Conservation (phyloP, 1,140 invertebrate species). For the Sitobion miscanthi region DNA sequence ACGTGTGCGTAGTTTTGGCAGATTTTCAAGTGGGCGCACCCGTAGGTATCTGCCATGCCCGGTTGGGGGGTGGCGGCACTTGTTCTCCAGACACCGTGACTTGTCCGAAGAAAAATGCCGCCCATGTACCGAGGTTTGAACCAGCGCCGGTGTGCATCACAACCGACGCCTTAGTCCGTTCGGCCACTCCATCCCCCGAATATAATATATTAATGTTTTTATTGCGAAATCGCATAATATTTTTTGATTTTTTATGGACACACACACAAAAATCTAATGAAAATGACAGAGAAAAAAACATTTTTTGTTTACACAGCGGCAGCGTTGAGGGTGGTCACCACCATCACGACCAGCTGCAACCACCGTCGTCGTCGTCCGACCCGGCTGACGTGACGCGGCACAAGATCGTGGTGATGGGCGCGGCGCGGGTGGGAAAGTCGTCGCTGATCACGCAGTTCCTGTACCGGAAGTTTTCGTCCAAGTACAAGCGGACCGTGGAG, state of each 20-base stretch:
- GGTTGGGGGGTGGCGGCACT: too few relatives aligned
- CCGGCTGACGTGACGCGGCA: slow-evolving; percentile 66
- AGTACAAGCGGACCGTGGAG: slow-evolving; percentile 90
- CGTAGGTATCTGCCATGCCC: too few relatives aligned
- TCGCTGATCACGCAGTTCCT: slow-evolving; percentile 91
- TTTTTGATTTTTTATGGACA: background rate
- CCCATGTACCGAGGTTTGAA: too few relatives aligned
- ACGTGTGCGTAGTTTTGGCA: too few relatives aligned
- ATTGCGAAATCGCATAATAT: background rate
- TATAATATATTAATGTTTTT: too few relatives aligned
- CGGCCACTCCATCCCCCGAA: too few relatives aligned
- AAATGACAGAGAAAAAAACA: background rate
- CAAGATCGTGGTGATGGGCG: slow-evolving; percentile 88
- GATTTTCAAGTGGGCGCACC: too few relatives aligned
- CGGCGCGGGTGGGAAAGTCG: slow-evolving; percentile 89
- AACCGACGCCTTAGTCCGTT: too few relatives aligned
- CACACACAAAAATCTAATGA: background rate
- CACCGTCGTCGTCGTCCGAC: slow-evolving; percentile 1
- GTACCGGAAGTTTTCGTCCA: slow-evolving; percentile 81
- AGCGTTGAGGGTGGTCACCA: slow-evolving; percentile 9
- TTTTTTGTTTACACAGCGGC: background rate
- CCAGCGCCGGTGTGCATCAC: too few relatives aligned
- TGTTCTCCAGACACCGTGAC: too few relatives aligned
- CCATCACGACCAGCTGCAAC: slow-evolving; percentile 45
- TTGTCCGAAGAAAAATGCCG: too few relatives aligned